Conservation (phyloP, 2,797 vertebrate species). For the Gambelia wislizenii region DNA sequence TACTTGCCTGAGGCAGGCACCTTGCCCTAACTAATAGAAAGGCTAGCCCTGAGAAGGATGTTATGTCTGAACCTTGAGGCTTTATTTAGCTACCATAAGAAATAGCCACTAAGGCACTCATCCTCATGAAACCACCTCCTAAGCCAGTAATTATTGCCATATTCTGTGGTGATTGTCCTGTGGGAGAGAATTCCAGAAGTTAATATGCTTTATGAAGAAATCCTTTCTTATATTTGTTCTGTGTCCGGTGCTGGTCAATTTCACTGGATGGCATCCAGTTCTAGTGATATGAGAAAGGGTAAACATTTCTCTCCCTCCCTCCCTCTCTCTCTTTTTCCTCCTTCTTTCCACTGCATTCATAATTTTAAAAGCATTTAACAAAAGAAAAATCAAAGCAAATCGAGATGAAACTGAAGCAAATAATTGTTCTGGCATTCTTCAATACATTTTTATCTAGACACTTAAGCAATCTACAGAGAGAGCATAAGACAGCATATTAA, state of each 20-base stretch:
- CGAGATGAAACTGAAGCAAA: background rate
- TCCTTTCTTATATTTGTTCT: background rate
- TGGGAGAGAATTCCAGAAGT: background rate
- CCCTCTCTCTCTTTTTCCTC: background rate
- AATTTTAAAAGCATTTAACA: background rate
- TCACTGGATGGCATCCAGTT: background rate
- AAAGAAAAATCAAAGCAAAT: background rate
- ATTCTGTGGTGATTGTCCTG: background rate
- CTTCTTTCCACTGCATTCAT: background rate
- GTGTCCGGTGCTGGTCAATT: background rate
- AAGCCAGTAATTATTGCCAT: background rate
- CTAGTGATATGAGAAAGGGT: background rate
- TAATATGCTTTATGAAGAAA: background rate
- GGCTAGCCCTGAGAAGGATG: background rate
- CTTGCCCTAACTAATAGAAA: too few relatives aligned
- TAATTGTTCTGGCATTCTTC: constrained; percentile 4
- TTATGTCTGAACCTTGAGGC: background rate
- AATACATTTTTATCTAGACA: background rate
- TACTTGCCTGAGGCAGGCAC: too few relatives aligned
- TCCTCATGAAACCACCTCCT: background rate
- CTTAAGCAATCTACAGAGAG: background rate
- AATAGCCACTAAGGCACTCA: background rate
- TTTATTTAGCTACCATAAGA: background rate
- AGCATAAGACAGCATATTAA: background rate
- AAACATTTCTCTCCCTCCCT: background rate